These are phyloP conservation scores for Phrynocephalus guinanensis DNA, from an alignment of 2,797 vertebrate species.

Conservation along the genomic window DNA sequence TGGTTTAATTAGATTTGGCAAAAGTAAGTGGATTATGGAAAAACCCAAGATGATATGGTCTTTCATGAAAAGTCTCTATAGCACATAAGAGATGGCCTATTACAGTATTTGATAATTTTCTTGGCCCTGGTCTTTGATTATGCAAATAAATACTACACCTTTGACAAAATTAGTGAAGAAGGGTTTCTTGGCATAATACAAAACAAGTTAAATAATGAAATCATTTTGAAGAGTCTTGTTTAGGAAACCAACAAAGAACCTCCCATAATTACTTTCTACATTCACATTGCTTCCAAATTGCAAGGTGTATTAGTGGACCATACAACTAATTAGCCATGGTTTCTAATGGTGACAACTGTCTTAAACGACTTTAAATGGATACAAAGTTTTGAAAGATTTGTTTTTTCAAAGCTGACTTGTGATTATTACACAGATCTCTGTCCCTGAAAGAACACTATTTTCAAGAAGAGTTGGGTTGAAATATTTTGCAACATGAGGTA, in stretches of 20 bases:
- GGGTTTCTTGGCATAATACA: neutral
- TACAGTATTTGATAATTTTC: neutral
- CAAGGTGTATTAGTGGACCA: no score
- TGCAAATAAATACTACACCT: neutral
- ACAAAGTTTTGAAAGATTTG: neutral
- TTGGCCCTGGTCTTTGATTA: neutral
- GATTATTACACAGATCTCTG: neutral
- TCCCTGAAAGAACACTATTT: neutral
- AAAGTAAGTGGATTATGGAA: neutral
- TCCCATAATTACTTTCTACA: neutral
- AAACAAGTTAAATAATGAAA: neutral
- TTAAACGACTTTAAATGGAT: neutral
- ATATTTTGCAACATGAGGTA: neutral
- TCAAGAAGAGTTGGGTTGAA: neutral
- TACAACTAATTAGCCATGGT: neutral
- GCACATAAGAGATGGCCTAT: neutral
- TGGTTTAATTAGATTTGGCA: constrained; percentile 21
- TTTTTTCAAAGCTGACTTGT: neutral
- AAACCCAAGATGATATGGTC: neutral
- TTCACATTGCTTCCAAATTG: neutral
- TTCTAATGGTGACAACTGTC: neutral
- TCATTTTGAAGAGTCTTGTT: neutral
- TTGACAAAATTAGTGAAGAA: neutral
- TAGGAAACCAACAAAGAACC: neutral
- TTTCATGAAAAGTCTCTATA: neutral